These are phyloP conservation scores for Drosophila paranaensis DNA, from an alignment of 2,888 invertebrate genomes.

Conservation along the genomic window DNA sequence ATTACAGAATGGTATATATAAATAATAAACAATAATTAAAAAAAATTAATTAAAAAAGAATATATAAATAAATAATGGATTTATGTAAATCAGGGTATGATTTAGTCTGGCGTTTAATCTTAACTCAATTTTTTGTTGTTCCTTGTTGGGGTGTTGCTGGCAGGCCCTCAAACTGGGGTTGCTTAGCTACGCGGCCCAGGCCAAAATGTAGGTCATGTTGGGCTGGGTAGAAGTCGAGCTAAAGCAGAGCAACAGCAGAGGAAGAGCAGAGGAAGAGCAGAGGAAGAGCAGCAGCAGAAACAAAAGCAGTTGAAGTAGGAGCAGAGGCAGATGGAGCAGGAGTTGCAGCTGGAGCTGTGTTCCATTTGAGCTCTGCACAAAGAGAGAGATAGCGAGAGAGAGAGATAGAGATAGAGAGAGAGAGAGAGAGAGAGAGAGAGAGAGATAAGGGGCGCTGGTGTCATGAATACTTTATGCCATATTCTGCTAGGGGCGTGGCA, in stretches of 20 bases:
- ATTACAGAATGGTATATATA: too few relatives aligned
- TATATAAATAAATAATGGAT: too few relatives aligned
- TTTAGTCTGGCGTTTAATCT: neutral
- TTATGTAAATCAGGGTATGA: neutral
- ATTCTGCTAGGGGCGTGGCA: constrained; percentile 58
- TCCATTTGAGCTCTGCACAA: constrained; percentile 51
- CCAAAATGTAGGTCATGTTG: constrained; percentile 72
- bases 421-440: neutral
- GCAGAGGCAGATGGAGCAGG: neutral
- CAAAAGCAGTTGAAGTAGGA: neutral
- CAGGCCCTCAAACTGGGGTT: constrained; percentile 45
- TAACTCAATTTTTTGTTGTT: constrained; percentile 4
- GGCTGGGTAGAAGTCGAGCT: constrained; percentile 43
- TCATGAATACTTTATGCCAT: constrained; percentile 65
- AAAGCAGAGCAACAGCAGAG: constrained; percentile 20
- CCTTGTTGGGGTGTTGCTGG: constrained; percentile 13
- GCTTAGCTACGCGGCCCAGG: constrained; percentile 64
- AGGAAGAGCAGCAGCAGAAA: neutral
- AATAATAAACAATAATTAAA: too few relatives aligned
- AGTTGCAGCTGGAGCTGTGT: constrained; percentile 28
- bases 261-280: neutral
- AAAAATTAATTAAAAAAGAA: too few relatives aligned
- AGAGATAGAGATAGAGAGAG: neutral
- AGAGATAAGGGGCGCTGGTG: constrained; percentile 17
- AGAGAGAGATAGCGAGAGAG: constrained; percentile 5